phyloP scores from a whole-genome alignment of 2,113 vertebrate species.

The Neotoma lepida region DNA sequence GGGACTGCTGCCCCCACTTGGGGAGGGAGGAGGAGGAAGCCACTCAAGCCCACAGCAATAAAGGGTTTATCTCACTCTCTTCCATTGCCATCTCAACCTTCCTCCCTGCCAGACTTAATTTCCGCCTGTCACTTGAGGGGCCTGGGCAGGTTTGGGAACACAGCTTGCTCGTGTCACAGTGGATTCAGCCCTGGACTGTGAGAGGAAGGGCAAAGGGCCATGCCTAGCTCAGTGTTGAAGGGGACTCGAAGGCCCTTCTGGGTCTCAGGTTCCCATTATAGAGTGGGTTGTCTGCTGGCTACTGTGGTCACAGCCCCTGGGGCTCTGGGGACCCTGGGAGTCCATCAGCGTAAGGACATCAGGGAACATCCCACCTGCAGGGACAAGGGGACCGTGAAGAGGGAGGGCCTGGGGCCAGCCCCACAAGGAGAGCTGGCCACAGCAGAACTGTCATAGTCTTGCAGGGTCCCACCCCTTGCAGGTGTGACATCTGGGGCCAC shows the following conservation, averaged over 20 bases:
- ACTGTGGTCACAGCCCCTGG: background rate
- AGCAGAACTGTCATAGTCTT: background rate
- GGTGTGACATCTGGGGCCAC: background rate
- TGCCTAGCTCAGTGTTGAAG: background rate
- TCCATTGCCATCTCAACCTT: background rate
- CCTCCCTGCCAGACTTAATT: background rate
- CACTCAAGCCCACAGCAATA: background rate
- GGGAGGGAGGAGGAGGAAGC: background rate
- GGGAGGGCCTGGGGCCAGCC: too few relatives aligned
- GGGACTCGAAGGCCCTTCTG: background rate
- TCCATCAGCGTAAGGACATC: background rate
- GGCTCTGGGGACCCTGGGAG: background rate
- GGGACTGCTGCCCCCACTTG: background rate
- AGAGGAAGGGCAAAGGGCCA: background rate
- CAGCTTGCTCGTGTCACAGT: background rate
- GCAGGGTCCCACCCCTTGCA: background rate
- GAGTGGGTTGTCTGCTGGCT: background rate
- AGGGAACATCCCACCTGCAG: background rate
- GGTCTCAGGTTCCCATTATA: background rate
- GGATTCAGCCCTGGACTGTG: background rate
- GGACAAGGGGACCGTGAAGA: background rate
- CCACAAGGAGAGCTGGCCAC: background rate
- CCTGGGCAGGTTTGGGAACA: background rate
- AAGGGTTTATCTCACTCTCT: constrained; percentile 25
- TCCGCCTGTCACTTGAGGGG: background rate